Conservation (phyloP, 1,140 invertebrate genomes). For the Drosophila orena region DNA sequence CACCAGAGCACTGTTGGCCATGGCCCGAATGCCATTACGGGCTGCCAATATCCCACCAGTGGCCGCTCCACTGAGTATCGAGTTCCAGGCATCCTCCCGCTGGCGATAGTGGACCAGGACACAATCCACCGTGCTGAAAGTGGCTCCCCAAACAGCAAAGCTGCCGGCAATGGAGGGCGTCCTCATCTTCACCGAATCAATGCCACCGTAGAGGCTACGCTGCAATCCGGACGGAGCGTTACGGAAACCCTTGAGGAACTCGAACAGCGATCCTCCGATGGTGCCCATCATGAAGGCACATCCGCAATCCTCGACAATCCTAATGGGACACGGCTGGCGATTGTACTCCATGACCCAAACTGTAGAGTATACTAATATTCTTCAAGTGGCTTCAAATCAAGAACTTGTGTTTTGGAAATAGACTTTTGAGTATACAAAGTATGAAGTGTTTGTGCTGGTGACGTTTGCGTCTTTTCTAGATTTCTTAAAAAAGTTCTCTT, state of each 20-base stretch:
- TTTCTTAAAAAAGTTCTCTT: too few species aligned
- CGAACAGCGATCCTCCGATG: slow-evolving; percentile 63
- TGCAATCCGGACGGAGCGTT: slow-evolving; percentile 55
- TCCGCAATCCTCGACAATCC: slow-evolving; percentile 71
- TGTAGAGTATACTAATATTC: neutral
- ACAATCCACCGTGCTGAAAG: slow-evolving; percentile 71
- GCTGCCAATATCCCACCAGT: slow-evolving; percentile 67
- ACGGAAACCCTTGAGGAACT: slow-evolving; percentile 61
- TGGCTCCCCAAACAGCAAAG: slow-evolving; percentile 70
- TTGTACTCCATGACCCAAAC: slow-evolving; percentile 55
- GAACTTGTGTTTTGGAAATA: neutral
- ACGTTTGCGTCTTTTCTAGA: too few species aligned
- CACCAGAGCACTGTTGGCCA: slow-evolving; percentile 68
- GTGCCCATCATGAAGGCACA: slow-evolving; percentile 73
- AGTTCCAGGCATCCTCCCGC: slow-evolving; percentile 68
- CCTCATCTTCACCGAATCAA: slow-evolving; percentile 62
- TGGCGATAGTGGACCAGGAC: slow-evolving; percentile 58
- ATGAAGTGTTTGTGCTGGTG: too few species aligned
- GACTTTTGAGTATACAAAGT: neutral
- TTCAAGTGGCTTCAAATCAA: neutral
- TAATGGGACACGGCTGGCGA: slow-evolving; percentile 68
- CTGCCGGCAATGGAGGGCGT: slow-evolving; percentile 65
- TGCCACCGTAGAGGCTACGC: slow-evolving; percentile 60
- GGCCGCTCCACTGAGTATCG: slow-evolving; percentile 63
- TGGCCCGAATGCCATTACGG: slow-evolving; percentile 64